phyloP scores from a whole-genome alignment of 2,797 vertebrate genomes.

The Lates japonicus region DNA sequence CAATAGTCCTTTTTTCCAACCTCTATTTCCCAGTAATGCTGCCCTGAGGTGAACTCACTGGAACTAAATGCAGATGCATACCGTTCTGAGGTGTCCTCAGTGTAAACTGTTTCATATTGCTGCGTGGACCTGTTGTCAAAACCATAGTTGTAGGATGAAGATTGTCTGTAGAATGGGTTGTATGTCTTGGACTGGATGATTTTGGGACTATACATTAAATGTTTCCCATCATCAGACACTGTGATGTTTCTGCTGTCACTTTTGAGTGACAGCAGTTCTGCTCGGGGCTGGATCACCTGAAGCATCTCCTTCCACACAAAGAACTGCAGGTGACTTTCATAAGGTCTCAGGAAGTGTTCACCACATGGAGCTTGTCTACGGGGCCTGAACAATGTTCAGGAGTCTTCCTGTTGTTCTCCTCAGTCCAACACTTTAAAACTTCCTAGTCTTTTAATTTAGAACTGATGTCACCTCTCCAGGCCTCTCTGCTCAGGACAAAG shows the following conservation, averaged over 20 bases:
- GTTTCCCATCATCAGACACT: not conserved
- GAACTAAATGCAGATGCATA: not conserved
- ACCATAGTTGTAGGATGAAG: too few relatives aligned
- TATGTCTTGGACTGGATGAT: not conserved
- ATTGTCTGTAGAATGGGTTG: too few relatives aligned
- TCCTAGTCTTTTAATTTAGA: too few relatives aligned
- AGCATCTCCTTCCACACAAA: slow-evolving; percentile 4
- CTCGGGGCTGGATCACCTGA: slow-evolving; percentile 3
- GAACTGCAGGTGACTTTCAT: slow-evolving; percentile 59
- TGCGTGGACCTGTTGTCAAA: too few relatives aligned
- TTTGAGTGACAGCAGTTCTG: not conserved
- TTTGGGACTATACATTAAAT: not conserved
- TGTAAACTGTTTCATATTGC: not conserved
- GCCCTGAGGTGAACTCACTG: not conserved
- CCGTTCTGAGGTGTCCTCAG: not conserved
- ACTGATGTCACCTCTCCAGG: too few relatives aligned
- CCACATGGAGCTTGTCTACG: slow-evolving; percentile 39
- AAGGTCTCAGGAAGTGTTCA: slow-evolving; percentile 52
- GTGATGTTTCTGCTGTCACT: not conserved
- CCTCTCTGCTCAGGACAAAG: slow-evolving; percentile 28
- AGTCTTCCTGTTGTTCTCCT: not conserved
- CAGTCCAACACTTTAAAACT: too few relatives aligned
- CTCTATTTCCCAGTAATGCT: slow-evolving; percentile 9
- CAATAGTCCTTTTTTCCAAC: not conserved
- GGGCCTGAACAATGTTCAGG: not conserved